Base-by-base conservation (phyloP, 2,888 invertebrate genomes). In the Blomia tropicalis region DNA sequence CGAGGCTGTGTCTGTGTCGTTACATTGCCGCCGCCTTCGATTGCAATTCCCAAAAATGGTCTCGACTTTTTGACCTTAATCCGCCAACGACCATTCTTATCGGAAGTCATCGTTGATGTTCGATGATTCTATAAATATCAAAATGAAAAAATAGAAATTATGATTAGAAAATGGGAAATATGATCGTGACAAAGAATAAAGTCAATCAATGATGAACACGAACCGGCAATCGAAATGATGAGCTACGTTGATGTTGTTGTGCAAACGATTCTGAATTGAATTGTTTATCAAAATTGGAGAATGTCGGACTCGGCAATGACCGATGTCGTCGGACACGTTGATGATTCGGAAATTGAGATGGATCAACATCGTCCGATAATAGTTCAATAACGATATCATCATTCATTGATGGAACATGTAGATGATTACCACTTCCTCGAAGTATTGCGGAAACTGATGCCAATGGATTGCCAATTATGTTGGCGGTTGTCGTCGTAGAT, bases 1-100 rank as follows among this genome's bases (percentile, higher is more conserved):
- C 91, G 81, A 60, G 93, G 93, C 71, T 92, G 79, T 62, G 89
- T 87, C 76, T 93, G 92, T 72, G 87, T 86, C 5, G 63, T 53
- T 53, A 93, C 93, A 75, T 95, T 91, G 70, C 88, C 87, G 66
- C 95, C 95, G 66, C 95, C 95, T 77, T 93, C 93, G 71, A 95
- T 93, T 67, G 92, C 93, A 72, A 95, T 89, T 69, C 95, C 93
- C 70, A 95, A 81, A 71, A 89, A 88, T 58, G 91, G 87, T 76
- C 90, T 90, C 62, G 85, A 87, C 78, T 93, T 93, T 76, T 86
- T 86, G 69, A 93, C 87, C 69, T 84, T 84, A 71, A 91, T 84
- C 74, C 87, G 81, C 71, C 89, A 68, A 43, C 67, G 60, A 4
- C 67, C 67, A n/a, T 66, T 62, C 1, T 60, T 60, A 62, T 69